Evolutionary conservation across 2,888 invertebrate genomes (phyloP), one percentile per base, ranked within the genome.

Genomic region (Chrysina gloriosa): DNA sequence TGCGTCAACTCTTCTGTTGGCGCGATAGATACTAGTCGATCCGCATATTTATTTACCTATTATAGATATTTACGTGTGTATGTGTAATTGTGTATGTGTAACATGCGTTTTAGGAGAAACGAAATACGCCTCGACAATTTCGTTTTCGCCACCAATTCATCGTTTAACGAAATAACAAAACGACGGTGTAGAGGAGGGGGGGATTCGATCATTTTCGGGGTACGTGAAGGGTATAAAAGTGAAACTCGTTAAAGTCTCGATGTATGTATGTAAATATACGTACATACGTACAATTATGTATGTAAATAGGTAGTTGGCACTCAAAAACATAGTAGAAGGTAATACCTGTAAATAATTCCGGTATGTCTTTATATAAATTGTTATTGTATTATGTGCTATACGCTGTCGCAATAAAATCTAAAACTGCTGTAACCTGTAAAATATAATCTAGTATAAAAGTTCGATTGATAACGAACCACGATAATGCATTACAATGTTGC

Each of bases 291-390:
- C 77, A 78, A 76, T 77, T 79, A 78, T 79, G 77, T 71, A 71
- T 70, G 42, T 54, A 66, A 71, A 73, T 76, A 78, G 80, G 81
- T 81, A 81, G 80, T 83, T 83, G 83, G 83, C 83, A 83, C 83
- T 83, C 81, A 80, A 77, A 78, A 78, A 77, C 74, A 76, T 75
- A 71, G 66, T 72, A 67, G 67, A 70, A 73, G 73, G 72, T 74
- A 76, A 75, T 75, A 77, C 77, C 76, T 79, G 77, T 80, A 79
- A 79, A 79, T 76, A 76, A 80, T 75, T 77, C 75, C 75, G 70
- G 75, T 74, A 71, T 70, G 67, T 65, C 48, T 58, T 68, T 36
- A 19, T 68, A 65, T 65, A 61, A 50, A 45, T 54, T 70, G 61
- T 29, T 71, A 61, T 65, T 23, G 36, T 70, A 67, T 71, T 70